Conservation (phyloP, 2,888 invertebrate genomes). For the Hypena proboscidalis region DNA sequence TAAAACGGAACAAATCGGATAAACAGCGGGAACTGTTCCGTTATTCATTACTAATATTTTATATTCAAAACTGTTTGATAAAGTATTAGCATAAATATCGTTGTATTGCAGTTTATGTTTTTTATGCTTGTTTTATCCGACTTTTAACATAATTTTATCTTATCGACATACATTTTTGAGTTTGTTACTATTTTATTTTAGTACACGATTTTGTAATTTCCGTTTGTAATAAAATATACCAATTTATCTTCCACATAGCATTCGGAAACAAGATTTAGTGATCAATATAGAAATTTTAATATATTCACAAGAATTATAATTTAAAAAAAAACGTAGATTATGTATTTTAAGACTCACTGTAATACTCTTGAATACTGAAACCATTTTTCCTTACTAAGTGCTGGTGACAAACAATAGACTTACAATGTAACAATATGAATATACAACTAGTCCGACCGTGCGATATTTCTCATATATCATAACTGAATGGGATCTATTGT, state of each 20-base stretch:
- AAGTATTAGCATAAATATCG: too few relatives aligned
- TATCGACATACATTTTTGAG: not conserved
- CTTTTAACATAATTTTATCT: conserved; percentile 6
- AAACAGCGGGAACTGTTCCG: conserved; percentile 32
- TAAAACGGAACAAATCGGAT: conserved; percentile 17
- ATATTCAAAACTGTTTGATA: conserved; percentile 22
- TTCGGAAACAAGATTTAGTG: too few relatives aligned
- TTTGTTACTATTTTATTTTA: not conserved
- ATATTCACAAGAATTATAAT: too few relatives aligned
- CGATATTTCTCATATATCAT: conserved; percentile 7
- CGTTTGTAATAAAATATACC: too few relatives aligned
- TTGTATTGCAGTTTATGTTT: too few relatives aligned
- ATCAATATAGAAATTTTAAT: too few relatives aligned
- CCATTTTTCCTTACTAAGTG: not conserved
- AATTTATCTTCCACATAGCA: too few relatives aligned
- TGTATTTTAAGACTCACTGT: too few relatives aligned
- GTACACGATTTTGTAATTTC: not conserved
- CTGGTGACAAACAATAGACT: not conserved
- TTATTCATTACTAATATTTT: conserved; percentile 24
- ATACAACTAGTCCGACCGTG: conserved; percentile 7
- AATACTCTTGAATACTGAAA: not conserved
- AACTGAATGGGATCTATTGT: conserved; percentile 7
- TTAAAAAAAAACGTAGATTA: too few relatives aligned
- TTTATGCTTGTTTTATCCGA: too few relatives aligned
- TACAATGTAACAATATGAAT: conserved; percentile 1